Evolutionary conservation across 1,140 invertebrate species (phyloP), one percentile per base, ranked within the genome.

Genomic region (Drosophila nigromelanica): DNA sequence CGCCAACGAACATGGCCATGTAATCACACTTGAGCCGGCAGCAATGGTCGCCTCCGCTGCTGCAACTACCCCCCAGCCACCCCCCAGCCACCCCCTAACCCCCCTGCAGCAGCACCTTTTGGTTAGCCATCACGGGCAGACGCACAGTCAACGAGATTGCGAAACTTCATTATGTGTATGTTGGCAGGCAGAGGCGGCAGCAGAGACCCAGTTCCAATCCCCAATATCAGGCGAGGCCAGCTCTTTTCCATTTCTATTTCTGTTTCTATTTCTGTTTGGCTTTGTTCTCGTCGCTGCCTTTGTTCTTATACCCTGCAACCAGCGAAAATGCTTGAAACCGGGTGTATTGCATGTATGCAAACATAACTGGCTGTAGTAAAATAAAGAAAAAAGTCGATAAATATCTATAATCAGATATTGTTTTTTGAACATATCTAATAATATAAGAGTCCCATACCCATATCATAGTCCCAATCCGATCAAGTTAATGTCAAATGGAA

Each of bases 151-250:
- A 71, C 60, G 83, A 78, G 82, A 87, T 87, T 87, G 82, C 83
- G 68, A 87, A 87, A 89, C 83, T 87, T 87, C 82, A 87, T 87
- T 87, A 87, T 87, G 76, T 87, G 78, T 68, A 64, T 78, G 82
- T 78, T 70, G 76, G 69, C 60, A 52, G 50, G 6, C 43, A 15
- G 54, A 54, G 37, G 72, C 58, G 43, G 15, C n/a, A 33, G 30
- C 24, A 39, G 40, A 62, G 50, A 59, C 45, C 33, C 63, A 67
- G 52, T 48, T 67, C 52, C 37, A 52, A 14, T 43, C 35, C 35
- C 21, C 58, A 43, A 47, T 37, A 40, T 12, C 50, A 47, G 47
- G 33, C 45, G 55, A 30, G 45, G 42, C 59, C 78, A 69, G 72
- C 76, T 82, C 82, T 83, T 82, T 82, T 76, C 60, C 68, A 82